Conservation (phyloP, 2,797 vertebrate genomes). For the Parambassis ranga region DNA sequence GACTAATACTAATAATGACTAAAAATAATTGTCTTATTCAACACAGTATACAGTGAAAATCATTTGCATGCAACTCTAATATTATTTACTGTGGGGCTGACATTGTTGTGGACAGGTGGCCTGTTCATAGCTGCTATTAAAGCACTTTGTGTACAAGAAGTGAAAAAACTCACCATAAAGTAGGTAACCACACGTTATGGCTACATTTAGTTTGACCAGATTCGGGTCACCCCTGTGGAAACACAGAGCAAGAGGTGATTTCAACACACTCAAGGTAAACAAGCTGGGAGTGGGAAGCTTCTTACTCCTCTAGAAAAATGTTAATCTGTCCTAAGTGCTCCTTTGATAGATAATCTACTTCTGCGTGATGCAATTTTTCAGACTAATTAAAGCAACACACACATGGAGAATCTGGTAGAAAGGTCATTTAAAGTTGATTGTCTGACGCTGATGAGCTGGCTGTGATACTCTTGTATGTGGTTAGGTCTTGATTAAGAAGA, state of each 20-base stretch:
- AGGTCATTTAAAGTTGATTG: constrained; percentile 14
- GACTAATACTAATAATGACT: no score
- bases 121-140: neutral
- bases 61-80: no score
- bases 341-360: constrained; percentile 8
- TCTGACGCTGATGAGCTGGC: constrained; percentile 7
- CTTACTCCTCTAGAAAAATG: neutral
- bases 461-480: neutral
- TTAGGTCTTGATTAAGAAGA: neutral
- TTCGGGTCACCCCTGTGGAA: constrained; percentile 80
- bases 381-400: neutral
- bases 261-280: constrained; percentile 5
- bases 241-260: constrained; percentile 14
- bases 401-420: neutral
- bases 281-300: neutral
- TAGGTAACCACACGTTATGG: constrained; percentile 86
- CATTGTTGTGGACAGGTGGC: no score
- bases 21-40: no score
- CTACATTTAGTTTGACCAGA: constrained; percentile 83
- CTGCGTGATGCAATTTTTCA: neutral
- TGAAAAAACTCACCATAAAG: constrained; percentile 78
- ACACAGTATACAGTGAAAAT: no score
- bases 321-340: neutral
- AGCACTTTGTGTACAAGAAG: neutral
- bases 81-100: no score